Evolutionary conservation across 2,888 invertebrate species (phyloP), one percentile per base, ranked within the genome.

Genomic region (Orchesellides sinensis): DNA sequence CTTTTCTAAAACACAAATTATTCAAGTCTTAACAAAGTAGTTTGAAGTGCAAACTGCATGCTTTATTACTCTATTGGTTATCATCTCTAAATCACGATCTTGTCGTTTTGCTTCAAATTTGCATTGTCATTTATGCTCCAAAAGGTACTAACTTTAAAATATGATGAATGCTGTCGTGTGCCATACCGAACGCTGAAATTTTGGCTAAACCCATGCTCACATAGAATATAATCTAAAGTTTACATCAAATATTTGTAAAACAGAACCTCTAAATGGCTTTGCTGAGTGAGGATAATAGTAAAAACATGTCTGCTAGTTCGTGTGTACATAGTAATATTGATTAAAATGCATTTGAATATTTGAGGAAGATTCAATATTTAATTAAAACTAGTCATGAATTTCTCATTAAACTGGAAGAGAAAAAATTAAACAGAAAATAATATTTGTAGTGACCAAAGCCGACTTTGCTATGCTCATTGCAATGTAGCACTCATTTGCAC

Each of bases 311-410:
- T n/a, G n/a, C n/a, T n/a, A n/a, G 25, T 63, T 52, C 69, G 59
- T 81, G 81, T 81, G 52, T 66, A 40, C 25, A 63, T 66, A 63
- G 63, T 70, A 70, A 63, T n/a, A 80, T 81, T 81, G 59, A 59
- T 59, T 59, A 68, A 68, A 69, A 69, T 12, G 14, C 6, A 35
- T 29, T 54, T 27, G 32, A 29, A 40, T 10, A 56, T 23, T n/a
- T n/a, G n/a, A 54, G 47, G 40, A 45, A 61, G 73, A 17, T 74
- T 29, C 52, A 82, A 65, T 56, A 75, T 82, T 82, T 82, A 74
- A 82, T 82, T 75, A 82, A 82, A 75, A 70, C 69, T 74, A 21
- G 82, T 82, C 82, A 82, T 82, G 82, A 82, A 82, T 23, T 75
- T n/a, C 40, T 54, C 82, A 82, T 82, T 82, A 74, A 75, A n/a